Evolutionary conservation across 2,113 vertebrate species (phyloP).

Genomic region (Saimiri boliviensis): DNA sequence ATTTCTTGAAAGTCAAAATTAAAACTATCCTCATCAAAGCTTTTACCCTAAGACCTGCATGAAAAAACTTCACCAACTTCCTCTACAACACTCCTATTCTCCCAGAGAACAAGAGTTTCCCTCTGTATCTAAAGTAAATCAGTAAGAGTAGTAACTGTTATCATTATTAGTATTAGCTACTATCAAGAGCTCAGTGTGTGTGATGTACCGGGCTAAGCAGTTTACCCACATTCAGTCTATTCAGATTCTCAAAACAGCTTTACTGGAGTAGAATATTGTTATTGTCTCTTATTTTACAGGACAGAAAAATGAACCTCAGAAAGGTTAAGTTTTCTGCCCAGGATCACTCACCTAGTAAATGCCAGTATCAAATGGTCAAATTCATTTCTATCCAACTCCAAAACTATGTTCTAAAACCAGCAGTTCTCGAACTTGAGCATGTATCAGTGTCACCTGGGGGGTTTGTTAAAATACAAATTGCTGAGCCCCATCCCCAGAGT

Average conservation of each 20-base stretch:
- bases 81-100: not conserved
- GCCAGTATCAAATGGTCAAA: not conserved
- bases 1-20: slow-evolving; percentile 15
- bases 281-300: not conserved
- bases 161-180: not conserved
- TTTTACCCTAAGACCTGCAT: not conserved
- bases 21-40: not conserved
- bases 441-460: not conserved
- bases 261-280: not conserved
- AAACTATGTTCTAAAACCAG: not conserved
- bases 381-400: not conserved
- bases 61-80: not conserved
- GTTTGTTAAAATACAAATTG: not conserved
- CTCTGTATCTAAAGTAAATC: not conserved
- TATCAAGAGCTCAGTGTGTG: not conserved
- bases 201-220: not conserved
- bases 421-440: not conserved
- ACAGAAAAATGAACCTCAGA: not conserved
- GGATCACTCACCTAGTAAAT: not conserved
- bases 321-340: not conserved
- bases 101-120: not conserved
- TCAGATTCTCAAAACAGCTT: not conserved
- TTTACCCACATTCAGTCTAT: not conserved
- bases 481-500: not conserved
- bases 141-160: not conserved